Percentiles rank a stretch among this genome's conserved stretches.
Conservation (phyloP, 2,113 vertebrate genomes). For the Periophthalmodon schlosseri region DNA sequence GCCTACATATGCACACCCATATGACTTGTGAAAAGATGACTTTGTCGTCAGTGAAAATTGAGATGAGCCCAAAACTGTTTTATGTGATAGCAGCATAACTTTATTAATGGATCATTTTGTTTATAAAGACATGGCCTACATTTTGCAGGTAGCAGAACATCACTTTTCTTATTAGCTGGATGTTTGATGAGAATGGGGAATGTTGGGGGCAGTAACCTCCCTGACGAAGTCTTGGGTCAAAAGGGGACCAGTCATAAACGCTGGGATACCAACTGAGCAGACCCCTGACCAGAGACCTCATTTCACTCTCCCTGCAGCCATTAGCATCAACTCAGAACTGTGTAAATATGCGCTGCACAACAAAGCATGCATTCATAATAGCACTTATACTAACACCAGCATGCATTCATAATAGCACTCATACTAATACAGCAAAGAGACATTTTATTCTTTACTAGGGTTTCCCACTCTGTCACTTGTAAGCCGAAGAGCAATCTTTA, state of each 20-base stretch:
- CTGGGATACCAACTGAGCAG: slow-evolving; percentile 68
- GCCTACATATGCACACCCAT: background rate
- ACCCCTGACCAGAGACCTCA: slow-evolving; percentile 63
- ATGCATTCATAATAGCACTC: slow-evolving; percentile 37
- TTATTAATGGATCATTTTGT: background rate
- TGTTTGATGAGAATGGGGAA: slow-evolving; percentile 50
- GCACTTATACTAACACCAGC: background rate
- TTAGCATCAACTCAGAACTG: slow-evolving; percentile 55
- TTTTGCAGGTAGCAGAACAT: background rate
- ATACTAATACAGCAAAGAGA: background rate
- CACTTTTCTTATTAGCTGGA: slow-evolving; percentile 14
- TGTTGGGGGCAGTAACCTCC: slow-evolving; percentile 55
- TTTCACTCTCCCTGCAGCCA: slow-evolving; percentile 58
- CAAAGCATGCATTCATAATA: slow-evolving; percentile 51
- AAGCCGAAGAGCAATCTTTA: slow-evolving; percentile 35
- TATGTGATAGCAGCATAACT: slow-evolving; percentile 22
- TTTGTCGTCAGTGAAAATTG: too few relatives aligned
- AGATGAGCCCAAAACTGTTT: background rate
- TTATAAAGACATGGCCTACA: background rate
- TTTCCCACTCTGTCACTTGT: slow-evolving; percentile 25
- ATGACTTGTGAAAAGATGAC: background rate
- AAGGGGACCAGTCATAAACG: slow-evolving; percentile 60
- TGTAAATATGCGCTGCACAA: slow-evolving; percentile 63
- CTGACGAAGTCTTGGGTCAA: slow-evolving; percentile 56
- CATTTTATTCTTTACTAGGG: background rate